Percentiles rank a stretch among this genome's conserved stretches.
Conservation (phyloP, 2,113 vertebrate species). For the Lamprologus tigripictilis region DNA sequence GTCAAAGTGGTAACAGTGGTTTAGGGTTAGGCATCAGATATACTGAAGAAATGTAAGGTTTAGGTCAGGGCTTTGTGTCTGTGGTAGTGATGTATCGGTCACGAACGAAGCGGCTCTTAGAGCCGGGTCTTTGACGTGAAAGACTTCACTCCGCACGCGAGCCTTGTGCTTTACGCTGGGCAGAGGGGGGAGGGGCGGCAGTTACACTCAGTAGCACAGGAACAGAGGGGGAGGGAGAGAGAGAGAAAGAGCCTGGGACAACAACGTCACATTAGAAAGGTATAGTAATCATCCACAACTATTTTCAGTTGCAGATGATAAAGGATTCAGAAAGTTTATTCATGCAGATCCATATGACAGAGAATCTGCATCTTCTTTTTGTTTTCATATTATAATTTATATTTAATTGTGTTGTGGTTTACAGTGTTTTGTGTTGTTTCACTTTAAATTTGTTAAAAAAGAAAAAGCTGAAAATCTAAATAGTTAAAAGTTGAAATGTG, state of each 20-base stretch:
- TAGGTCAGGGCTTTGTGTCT: neutral
- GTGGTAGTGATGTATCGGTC: neutral
- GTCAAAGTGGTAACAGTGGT: neutral
- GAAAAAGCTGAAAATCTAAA: too few species aligned
- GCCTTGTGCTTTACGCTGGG: rapidly evolving
- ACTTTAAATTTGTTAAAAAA: too few species aligned
- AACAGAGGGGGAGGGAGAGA: rapidly evolving
- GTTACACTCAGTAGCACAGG: neutral
- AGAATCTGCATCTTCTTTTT: rapidly evolving
- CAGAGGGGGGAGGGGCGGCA: neutral
- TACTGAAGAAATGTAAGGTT: neutral
- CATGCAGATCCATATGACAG: neutral
- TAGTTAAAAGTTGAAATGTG: too few species aligned
- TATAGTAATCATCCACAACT: neutral
- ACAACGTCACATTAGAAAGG: neutral
- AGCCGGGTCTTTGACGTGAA: neutral
- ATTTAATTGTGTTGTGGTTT: too few species aligned
- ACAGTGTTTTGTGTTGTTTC: too few species aligned
- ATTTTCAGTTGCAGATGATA: neutral
- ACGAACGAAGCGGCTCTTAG: rapidly evolving
- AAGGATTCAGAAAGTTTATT: neutral
- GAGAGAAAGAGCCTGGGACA: rapidly evolving
- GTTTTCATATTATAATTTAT: too few species aligned
- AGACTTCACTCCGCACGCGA: rapidly evolving
- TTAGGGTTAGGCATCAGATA: neutral